Evolutionary conservation across 2,797 vertebrate genomes (phyloP), one percentile per base, ranked within the genome.

Genomic region (Oreonectes daqikongensis): DNA sequence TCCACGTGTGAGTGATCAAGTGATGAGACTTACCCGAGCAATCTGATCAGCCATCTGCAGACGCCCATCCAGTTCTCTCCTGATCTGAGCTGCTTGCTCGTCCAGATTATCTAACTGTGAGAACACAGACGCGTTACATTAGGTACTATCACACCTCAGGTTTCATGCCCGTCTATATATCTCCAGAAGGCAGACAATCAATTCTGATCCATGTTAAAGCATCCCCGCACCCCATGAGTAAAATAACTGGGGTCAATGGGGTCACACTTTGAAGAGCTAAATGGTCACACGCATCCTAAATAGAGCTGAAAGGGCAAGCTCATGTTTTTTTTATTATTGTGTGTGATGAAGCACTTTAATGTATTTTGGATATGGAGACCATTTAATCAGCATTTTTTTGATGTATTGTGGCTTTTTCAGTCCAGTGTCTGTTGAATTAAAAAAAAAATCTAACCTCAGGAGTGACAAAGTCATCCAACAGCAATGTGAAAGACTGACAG

Each of bases 11-110:
- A 75, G 64, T 69, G 65, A 69, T 77, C 57, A 59, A 72, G 59
- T 73, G 66, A 68, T 69, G 38, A 84, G 76, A 89, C 92, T 97
- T 93, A 99, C 98, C 94, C 97, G 94, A 80, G 97, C 98, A 89
- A 99, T 99, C 90, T 99, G 98, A 90, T 99, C 98, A 10, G 98
- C 98, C 98, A 99, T 99, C 90, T 99, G 98, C 85, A 99, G 96
- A 87, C 98, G 97, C 44, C 98, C 98, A 63, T 99, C 98, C 84
- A 99, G 88, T 83, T 99, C 98, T 0, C 98, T 92, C 87, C 98
- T 93, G 92, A 99, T 99, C 91, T 99, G 98, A 3, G 98, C 98
- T 14, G 98, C 98, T 88, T 99, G 98, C 84, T 99, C 98, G 30
- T 99, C 98, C 75, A 97, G 94, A 89, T 99, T 99, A 91, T 99